Evolutionary conservation across 2,113 vertebrate species (phyloP).

Genomic region (Nesogale talazaci): DNA sequence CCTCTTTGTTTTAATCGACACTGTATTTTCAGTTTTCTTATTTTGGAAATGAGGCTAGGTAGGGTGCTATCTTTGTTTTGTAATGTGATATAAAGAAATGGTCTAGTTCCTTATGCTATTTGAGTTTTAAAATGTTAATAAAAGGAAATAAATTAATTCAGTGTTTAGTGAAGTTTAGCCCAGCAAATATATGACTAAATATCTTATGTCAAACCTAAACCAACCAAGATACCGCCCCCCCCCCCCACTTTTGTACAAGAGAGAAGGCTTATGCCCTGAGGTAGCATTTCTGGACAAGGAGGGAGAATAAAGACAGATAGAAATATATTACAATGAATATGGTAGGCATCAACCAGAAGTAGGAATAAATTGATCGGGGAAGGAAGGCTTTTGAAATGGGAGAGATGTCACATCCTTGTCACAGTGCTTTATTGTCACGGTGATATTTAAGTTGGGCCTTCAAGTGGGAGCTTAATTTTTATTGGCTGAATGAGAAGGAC

Average conservation of each 20-base stretch:
- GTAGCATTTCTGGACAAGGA: slow-evolving; percentile 42
- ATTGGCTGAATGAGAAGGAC: neutral
- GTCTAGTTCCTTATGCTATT: neutral
- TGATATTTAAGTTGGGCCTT: slow-evolving; percentile 55
- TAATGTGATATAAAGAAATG: neutral
- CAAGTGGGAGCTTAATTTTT: slow-evolving; percentile 16
- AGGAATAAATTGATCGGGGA: slow-evolving; percentile 40
- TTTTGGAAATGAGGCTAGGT: slow-evolving; percentile 39
- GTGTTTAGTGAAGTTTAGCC: neutral
- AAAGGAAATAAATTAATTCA: slow-evolving; percentile 33
- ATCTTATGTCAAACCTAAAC: neutral
- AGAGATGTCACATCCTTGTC: slow-evolving; percentile 17
- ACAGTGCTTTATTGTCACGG: slow-evolving; percentile 32
- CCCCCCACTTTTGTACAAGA: slow-evolving; percentile 24
- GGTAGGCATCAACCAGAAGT: slow-evolving; percentile 21
- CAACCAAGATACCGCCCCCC: neutral
- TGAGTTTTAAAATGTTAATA: slow-evolving; percentile 50
- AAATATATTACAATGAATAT: slow-evolving; percentile 31
- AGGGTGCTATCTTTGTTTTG: slow-evolving; percentile 24
- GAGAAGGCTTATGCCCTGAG: slow-evolving; percentile 16
- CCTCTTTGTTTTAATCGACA: slow-evolving; percentile 11
- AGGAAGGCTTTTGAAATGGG: slow-evolving; percentile 37
- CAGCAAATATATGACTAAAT: neutral
- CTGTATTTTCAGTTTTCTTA: slow-evolving; percentile 39
- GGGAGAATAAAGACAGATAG: neutral